phyloP scores from a whole-genome alignment of 2,797 vertebrate genomes.

The Alosa sapidissima region DNA sequence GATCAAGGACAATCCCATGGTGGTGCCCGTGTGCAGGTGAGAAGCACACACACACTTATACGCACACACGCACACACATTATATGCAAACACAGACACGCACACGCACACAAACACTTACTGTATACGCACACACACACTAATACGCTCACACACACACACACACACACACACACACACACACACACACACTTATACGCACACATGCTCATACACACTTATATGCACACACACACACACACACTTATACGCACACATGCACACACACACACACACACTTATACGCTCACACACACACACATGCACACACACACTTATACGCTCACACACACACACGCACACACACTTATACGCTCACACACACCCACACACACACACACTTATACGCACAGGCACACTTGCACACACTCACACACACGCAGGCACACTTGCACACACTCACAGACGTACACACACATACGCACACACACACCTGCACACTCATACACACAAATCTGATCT shows the following conservation, averaged over 20 bases:
- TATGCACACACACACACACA: neutral
- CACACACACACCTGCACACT: neutral
- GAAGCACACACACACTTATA: constrained; percentile 21
- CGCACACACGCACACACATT: neutral
- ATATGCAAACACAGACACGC: too few relatives aligned
- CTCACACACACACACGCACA: neutral
- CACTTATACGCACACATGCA: neutral
- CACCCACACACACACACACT: neutral
- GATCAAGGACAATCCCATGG: constrained; percentile 91
- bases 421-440: neutral
- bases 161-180: neutral
- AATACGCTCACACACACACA: neutral
- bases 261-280: neutral
- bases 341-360: too few relatives aligned
- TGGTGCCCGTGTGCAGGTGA: constrained; percentile 93
- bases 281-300: neutral
- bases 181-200: neutral
- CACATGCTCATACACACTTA: neutral
- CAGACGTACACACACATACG: neutral
- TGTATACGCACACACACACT: neutral
- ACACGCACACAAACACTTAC: neutral
- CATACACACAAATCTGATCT: too few relatives aligned
- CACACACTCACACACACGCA: neutral
- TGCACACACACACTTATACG: neutral
- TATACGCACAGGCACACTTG: too few relatives aligned